Conservation (phyloP, 2,113 vertebrate species). For the Heloderma charlesbogerti region DNA sequence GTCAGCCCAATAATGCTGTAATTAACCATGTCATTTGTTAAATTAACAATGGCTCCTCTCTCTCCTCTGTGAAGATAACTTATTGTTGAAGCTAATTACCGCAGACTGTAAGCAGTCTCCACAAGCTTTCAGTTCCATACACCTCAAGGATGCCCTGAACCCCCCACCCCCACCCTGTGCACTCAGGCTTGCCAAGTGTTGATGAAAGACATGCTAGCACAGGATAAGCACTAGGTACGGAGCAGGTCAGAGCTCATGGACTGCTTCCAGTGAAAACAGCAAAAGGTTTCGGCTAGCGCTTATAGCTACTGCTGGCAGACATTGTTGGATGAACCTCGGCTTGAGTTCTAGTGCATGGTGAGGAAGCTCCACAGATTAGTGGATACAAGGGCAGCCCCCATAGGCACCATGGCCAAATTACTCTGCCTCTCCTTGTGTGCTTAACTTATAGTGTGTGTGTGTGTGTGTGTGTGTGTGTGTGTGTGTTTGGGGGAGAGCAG, state of each 20-base stretch:
- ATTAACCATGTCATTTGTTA: constrained; percentile 27
- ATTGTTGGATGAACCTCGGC: neutral
- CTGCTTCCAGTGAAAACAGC: neutral
- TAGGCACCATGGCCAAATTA: neutral
- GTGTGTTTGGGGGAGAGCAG: neutral
- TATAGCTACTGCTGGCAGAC: neutral
- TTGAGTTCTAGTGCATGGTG: neutral
- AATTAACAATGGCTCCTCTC: constrained; percentile 25
- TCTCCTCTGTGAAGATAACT: neutral
- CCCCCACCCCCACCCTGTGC: neutral
- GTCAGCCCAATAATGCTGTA: constrained; percentile 27
- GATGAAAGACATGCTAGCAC: neutral
- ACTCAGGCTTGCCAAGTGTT: neutral
- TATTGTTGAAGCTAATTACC: constrained; percentile 15
- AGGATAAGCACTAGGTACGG: neutral
- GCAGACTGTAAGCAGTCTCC: neutral
- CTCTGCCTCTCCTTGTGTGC: neutral
- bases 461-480: neutral
- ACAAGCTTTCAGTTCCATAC: neutral
- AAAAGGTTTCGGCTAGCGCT: neutral
- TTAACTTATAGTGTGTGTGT: too few species aligned
- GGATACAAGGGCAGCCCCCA: neutral
- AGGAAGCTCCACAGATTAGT: neutral
- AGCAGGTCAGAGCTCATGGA: neutral
- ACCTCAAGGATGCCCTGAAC: neutral